Evolutionary conservation across 2,888 invertebrate species (phyloP), one percentile per base, ranked within the genome.

Genomic region (Stramonita haemastoma): DNA sequence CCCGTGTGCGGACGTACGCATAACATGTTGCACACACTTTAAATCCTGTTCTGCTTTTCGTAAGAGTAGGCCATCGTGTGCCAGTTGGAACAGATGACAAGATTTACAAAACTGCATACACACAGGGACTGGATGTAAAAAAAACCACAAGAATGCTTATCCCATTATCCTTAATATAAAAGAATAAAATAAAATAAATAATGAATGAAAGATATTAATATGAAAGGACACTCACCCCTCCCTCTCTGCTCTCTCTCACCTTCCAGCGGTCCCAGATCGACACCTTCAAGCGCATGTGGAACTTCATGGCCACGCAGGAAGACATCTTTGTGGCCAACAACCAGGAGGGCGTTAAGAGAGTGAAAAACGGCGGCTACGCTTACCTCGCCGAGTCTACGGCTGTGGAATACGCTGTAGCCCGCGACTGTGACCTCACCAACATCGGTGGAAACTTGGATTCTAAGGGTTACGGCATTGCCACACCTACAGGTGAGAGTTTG

Each of bases 341-440:
- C 95, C 98, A 98, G 93, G 98, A 99, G 94, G 99, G 99, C 0
- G 98, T 99, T 36, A 97, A 97, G 93, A 96, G 98, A 87, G 99
- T 99, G 0, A 96, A 94, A 92, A 90, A 97, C 97, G 89, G 98
- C 98, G 98, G 99, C 96, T 99, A 99, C 96, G 99, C 99, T 0
- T 99, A 99, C 95, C 97, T 99, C 22, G 99, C 99, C 98, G 99
- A 99, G 96, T 99, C 99, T 0, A 99, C 99, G 0, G 99, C 99
- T 97, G 96, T 99, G 91, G 99, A 99, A 96, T 99, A 99, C 95
- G 98, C 32, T 98, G 98, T 96, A 26, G 95, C 96, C 88, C 86
- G 91, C n/a, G 98, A 99, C 95, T 99, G 99, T 95, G 99, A 99
- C 95, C 96, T 99, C 86, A 99, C 99, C n/a, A 99, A 99, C 97